Evolutionary conservation across 2,797 vertebrate species (phyloP), one percentile per base, ranked within the genome.

Genomic region (Lindbergichthys nudifrons): DNA sequence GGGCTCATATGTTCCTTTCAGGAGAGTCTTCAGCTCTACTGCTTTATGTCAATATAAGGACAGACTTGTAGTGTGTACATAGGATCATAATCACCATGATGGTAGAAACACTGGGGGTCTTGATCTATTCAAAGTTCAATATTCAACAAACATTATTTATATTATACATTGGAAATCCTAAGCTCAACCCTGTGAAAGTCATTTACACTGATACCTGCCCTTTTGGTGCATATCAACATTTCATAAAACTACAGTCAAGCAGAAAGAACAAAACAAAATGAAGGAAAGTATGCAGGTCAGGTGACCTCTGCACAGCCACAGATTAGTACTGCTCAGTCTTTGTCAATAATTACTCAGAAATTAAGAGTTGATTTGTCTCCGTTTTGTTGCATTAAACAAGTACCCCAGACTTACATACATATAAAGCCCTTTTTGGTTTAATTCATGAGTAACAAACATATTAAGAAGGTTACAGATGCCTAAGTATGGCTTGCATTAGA

Each of bases 261-360:
- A 70, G 75, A 85, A 63, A 84, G 65, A 81, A 62, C 71, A 90
- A 90, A 90, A 90, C 86, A 92, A 89, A 85, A 39, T 9, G 13
- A 64, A 71, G 54, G 41, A 50, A 43, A 65, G 54, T n/a, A 89
- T 92, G 85, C 85, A 77, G 87, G 89, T 82, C 74, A 68, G 70
- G 50, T 85, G 77, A 90, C 89, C 86, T 85, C 80, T 73, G 67
- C 60, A 68, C 23, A 64, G 18, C 4, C 30, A 73, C 62, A 43
- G 63, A 59, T 69, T 53, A 61, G 47, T 68, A 48, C 63, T 66
- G 52, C 56, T 61, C 10, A 10, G 48, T 19, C 26, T 52, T 15
- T 64, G 11, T 74, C 32, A 52, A 15, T 36, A 39, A 21, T 19
- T 26, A 53, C 26, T n/a, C 18, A 12, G n/a, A 13, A 30, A 23